Percentiles rank a stretch among this genome's conserved stretches.
These are phyloP conservation scores for Lasioglossum villosulum DNA, from an alignment of 2,888 invertebrate species.

Conservation along the genomic window DNA sequence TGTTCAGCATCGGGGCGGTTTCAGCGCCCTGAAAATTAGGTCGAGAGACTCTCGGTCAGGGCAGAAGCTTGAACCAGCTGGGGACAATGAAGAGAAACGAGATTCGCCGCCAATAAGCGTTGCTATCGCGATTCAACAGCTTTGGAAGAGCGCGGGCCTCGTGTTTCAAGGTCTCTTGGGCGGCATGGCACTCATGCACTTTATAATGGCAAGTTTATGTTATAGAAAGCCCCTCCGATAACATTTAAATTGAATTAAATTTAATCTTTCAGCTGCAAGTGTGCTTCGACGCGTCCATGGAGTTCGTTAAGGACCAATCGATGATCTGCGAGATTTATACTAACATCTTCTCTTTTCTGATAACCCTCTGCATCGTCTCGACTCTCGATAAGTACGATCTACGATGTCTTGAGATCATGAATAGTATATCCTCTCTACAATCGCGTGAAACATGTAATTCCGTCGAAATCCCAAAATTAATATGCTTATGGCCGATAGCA, in stretches of 20 bases:
- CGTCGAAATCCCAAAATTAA: neutral
- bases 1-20: conserved; percentile 81
- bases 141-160: conserved; percentile 77
- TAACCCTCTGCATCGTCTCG: conserved; percentile 76
- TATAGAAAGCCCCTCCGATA: neutral
- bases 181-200: conserved; percentile 81
- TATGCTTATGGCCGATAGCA: neutral
- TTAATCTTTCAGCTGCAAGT: conserved; percentile 73
- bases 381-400: conserved; percentile 78
- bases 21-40: conserved; percentile 79
- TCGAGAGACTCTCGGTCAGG: conserved; percentile 21
- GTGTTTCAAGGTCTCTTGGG: conserved; percentile 81
- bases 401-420: neutral
- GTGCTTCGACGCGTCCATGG: conserved; percentile 71
- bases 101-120: conserved; percentile 75
- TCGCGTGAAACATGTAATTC: neutral
- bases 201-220: conserved; percentile 76
- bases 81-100: conserved; percentile 5
- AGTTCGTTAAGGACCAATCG: conserved; percentile 74
- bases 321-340: conserved; percentile 77
- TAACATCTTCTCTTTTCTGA: conserved; percentile 78
- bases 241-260: neutral
- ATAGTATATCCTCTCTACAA: neutral
- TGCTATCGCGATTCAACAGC: conserved; percentile 79
- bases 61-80: neutral